Evolutionary conservation across 2,797 vertebrate genomes (phyloP).

Genomic region (Chloroceryle inda): DNA sequence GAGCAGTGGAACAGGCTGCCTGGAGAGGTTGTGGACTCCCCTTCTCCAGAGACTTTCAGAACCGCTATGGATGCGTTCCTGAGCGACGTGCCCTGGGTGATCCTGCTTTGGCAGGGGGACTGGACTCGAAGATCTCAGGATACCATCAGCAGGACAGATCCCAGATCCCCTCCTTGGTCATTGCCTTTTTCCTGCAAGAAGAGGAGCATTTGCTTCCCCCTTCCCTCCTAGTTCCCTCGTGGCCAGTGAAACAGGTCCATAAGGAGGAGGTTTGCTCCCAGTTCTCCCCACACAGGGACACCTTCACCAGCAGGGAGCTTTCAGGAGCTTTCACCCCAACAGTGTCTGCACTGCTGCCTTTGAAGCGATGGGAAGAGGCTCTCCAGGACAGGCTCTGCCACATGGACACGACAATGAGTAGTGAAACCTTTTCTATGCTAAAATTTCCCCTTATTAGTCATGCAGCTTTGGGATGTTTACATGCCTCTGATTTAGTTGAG

Average conservation of each 20-base stretch:
- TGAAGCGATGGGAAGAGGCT: neutral
- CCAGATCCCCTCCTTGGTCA: fast-evolving
- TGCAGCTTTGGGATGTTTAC: conserved; percentile 1
- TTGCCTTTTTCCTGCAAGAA: neutral
- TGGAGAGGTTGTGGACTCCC: no score
- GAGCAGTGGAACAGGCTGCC: no score
- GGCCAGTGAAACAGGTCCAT: fast-evolving
- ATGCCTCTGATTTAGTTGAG: neutral
- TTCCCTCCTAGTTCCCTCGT: neutral
- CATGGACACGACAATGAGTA: neutral
- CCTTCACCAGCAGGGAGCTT: fast-evolving
- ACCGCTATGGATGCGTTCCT: no score
- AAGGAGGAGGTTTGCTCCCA: neutral
- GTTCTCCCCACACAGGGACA: fast-evolving
- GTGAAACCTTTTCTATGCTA: neutral
- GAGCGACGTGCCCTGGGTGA: no score
- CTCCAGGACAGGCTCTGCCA: neutral
- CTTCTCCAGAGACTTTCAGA: no score
- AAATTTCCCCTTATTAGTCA: neutral
- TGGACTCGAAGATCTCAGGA: no score
- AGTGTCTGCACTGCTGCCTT: fast-evolving
- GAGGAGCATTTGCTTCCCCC: neutral
- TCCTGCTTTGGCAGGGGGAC: no score
- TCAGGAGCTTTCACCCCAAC: neutral
- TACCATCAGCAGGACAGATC: fast-evolving